Conservation (phyloP, 2,113 vertebrate genomes). For the Cyanoramphus novaezelandiae region DNA sequence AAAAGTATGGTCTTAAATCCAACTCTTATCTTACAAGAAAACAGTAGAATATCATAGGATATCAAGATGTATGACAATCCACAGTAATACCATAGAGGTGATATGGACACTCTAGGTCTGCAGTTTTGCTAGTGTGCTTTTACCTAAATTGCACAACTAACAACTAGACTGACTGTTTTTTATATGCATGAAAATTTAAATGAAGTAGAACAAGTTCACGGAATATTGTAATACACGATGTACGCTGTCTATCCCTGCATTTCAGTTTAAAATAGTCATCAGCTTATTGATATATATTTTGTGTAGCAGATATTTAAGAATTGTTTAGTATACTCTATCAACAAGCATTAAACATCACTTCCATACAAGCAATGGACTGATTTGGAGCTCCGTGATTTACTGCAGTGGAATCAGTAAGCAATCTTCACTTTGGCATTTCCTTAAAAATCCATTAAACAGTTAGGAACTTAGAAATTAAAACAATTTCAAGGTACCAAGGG, state of each 20-base stretch:
- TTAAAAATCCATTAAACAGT: not conserved
- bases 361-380: not conserved
- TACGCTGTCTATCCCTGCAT: not conserved
- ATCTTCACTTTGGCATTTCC: not conserved
- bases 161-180: not conserved
- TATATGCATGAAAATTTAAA: not conserved
- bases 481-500: not conserved
- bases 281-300: not conserved
- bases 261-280: not conserved
- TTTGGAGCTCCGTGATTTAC: slow-evolving; percentile 17
- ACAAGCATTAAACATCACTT: not conserved
- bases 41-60: not conserved
- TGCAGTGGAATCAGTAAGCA: slow-evolving; percentile 18
- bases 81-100: not conserved
- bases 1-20: not conserved
- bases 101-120: not conserved
- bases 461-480: slow-evolving; percentile 13
- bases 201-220: not conserved
- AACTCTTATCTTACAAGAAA: not conserved
- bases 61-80: not conserved
- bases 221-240: not conserved
- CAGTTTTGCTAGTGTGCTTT: not conserved
- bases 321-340: not conserved
- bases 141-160: not conserved
- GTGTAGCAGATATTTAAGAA: not conserved